Conservation (phyloP, 2,797 vertebrate genomes). For the Triplophysa bombifrons region DNA sequence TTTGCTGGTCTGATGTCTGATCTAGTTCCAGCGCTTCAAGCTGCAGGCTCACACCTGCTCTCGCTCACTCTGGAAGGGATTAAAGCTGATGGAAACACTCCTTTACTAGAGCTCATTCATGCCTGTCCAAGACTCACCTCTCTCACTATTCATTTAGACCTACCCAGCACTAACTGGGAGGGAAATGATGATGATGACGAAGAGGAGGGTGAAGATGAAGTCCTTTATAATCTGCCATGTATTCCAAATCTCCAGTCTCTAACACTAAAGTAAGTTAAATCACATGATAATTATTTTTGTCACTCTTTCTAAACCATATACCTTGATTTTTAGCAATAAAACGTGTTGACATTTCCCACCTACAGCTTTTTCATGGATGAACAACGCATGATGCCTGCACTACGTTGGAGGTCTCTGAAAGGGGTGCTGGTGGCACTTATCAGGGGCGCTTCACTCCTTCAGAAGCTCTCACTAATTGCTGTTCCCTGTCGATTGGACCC, state of each 20-base stretch:
- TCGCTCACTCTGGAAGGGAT: constrained; percentile 80
- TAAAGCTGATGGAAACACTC: constrained; percentile 58
- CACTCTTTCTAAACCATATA: neutral
- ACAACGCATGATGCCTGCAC: constrained; percentile 58
- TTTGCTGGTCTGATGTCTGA: constrained; percentile 66
- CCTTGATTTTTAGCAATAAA: neutral
- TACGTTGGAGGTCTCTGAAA: constrained; percentile 64
- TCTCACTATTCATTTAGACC: constrained; percentile 70
- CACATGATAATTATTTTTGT: neutral
- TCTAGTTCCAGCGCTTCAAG: constrained; percentile 63
- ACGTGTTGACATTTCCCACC: constrained; percentile 4
- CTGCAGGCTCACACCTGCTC: constrained; percentile 66
- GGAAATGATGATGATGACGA: neutral
- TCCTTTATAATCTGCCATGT: constrained; percentile 55
- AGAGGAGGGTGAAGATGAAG: neutral
- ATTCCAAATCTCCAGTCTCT: constrained; percentile 70
- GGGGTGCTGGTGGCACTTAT: constrained; percentile 72
- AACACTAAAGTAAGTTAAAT: constrained; percentile 69
- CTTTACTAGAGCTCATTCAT: constrained; percentile 70
- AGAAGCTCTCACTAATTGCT: constrained; percentile 70
- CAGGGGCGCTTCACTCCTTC: constrained; percentile 66
- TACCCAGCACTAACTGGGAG: constrained; percentile 23
- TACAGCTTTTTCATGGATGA: constrained; percentile 73
- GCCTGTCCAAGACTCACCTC: constrained; percentile 73
- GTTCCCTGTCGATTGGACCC: constrained; percentile 75